These are phyloP conservation scores for Heliconius congener DNA, from an alignment of 1,140 invertebrate genomes.

Conservation along the genomic window DNA sequence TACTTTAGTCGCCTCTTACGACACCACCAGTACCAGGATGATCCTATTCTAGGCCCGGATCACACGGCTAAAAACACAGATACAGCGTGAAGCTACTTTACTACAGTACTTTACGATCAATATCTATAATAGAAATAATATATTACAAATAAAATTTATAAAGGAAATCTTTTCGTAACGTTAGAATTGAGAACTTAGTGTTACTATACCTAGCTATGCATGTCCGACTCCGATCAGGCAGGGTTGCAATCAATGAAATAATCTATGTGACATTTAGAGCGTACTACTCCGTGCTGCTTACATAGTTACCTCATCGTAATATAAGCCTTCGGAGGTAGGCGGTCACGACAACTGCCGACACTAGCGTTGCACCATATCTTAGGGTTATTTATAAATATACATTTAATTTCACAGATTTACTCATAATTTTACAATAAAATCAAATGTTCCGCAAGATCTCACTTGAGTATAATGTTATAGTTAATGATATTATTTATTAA, in stretches of 20 bases:
- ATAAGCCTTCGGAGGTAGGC: slow-evolving; percentile 29
- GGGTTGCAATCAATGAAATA: slow-evolving; percentile 30
- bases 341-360: slow-evolving; percentile 25
- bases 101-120: too few species aligned
- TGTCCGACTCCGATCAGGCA: slow-evolving; percentile 14
- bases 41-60: too few species aligned
- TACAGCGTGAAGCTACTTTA: too few species aligned
- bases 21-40: too few species aligned
- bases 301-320: slow-evolving; percentile 35
- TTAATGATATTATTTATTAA: neutral
- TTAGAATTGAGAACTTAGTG: neutral
- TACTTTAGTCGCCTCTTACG: too few species aligned
- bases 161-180: neutral
- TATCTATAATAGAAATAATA: too few species aligned
- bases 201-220: neutral
- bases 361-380: slow-evolving; percentile 15
- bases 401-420: neutral
- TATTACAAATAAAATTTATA: neutral
- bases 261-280: slow-evolving; percentile 38
- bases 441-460: neutral
- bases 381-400: neutral
- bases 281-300: slow-evolving; percentile 27
- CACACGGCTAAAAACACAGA: too few species aligned
- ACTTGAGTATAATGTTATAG: neutral
- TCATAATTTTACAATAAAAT: neutral